Evolutionary conservation across 2,113 vertebrate species (phyloP), one percentile per base, ranked within the genome.

Genomic region (Megaptera novaeangliae): DNA sequence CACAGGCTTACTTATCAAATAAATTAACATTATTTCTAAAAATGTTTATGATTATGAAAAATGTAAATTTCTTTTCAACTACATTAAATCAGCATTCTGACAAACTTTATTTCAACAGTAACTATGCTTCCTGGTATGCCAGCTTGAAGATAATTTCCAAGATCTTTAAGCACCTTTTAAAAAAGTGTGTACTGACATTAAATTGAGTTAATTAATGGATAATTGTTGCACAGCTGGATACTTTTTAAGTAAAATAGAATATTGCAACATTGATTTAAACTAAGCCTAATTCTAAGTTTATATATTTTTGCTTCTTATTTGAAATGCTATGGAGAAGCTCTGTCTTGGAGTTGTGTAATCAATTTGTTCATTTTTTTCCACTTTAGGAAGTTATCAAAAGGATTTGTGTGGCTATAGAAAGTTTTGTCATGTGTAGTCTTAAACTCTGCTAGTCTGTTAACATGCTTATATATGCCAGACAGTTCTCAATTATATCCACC

Each of bases 151-250:
- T 87, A 61, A 84, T 91, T 86, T 95, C 66, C 49, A 87, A 74
- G 57, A 55, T 95, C 57, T 61, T 91, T 95, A 81, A 71, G 44
- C 41, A 95, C 82, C 44, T 92, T 36, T 25, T 0, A 25, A 80
- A 68, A 92, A 87, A 88, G 83, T 15, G 4, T 77, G 55, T 44
- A 69, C 23, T 88, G 59, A 74, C 49, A 71, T 88, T 81, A 77
- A 77, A 69, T 93, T 90, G 52, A 91, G 66, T 94, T 84, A 95
- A 63, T 94, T 57, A 41, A 75, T 95, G 44, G 36, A 41, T 85
- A 71, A 55, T 64, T 55, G 44, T 75, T 91, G 41, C 20, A 71
- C 9, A 52, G 39, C 44, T 80, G 95, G 29, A 34, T 61, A 59
- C 9, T 69, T 77, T 74, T 49, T 20, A 74, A 88, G 49, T 75